Evolutionary conservation across 2,888 invertebrate species (phyloP).

Genomic region (Sinopyrophorus schimmeli): DNA sequence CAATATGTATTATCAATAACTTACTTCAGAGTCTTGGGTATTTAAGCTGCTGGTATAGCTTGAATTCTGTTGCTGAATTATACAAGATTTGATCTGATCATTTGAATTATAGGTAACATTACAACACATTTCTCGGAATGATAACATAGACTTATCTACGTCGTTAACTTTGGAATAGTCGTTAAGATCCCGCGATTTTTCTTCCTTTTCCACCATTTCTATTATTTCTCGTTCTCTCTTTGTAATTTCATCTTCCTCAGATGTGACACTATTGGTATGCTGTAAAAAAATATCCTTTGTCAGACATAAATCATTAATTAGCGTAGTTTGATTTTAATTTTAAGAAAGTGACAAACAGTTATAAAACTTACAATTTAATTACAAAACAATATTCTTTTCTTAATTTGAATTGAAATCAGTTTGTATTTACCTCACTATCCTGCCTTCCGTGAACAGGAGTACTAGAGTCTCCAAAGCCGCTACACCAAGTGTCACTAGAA

Average conservation of each 20-base stretch:
- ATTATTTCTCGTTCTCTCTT: conserved; percentile 69
- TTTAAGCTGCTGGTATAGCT: conserved; percentile 21
- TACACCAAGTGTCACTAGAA: conserved; percentile 65
- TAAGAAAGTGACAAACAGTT: not conserved
- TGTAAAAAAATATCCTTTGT: conserved; percentile 33
- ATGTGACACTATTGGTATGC: conserved; percentile 70
- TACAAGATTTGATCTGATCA: conserved; percentile 46
- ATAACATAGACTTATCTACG: not conserved
- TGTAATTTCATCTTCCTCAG: conserved; percentile 77
- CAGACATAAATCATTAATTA: conserved; percentile 1
- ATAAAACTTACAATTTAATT: not conserved
- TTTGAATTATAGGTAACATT: conserved; percentile 18
- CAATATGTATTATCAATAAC: not conserved
- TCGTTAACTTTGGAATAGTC: conserved; percentile 5
- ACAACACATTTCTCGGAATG: not conserved
- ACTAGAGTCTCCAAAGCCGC: conserved; percentile 46
- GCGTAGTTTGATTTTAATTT: not conserved
- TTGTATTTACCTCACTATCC: conserved; percentile 69
- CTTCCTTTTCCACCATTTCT: conserved; percentile 64
- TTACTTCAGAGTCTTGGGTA: conserved; percentile 52
- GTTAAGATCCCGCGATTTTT: conserved; percentile 56
- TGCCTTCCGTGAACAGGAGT: conserved; percentile 69
- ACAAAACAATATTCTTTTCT: not conserved
- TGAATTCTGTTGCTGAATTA: conserved; percentile 35
- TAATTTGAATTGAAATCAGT: too few species aligned